Conservation (phyloP, 2,797 vertebrate species). For the Enteromius argenteus region DNA sequence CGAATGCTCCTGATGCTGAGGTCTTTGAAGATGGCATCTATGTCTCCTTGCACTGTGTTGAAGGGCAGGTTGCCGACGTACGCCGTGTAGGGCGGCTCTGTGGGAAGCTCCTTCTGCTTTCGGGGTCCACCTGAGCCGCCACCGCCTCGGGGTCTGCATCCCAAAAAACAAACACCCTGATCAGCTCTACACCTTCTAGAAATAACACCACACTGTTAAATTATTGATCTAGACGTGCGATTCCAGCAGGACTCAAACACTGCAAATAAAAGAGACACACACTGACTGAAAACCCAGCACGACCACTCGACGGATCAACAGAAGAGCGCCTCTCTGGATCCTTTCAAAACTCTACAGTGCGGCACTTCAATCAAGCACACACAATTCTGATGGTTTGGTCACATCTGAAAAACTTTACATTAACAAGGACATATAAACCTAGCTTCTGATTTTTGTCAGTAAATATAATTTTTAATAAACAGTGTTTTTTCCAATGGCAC, state of each 20-base stretch:
- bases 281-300: background rate
- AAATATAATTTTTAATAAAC: no score
- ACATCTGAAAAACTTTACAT: no score
- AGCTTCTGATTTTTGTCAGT: no score
- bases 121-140: constrained; percentile 82
- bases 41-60: constrained; percentile 97
- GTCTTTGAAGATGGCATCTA: constrained; percentile 97
- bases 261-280: background rate
- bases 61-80: constrained; percentile 97
- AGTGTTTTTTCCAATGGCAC: no score
- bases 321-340: no score
- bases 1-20: constrained; percentile 92
- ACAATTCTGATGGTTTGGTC: no score
- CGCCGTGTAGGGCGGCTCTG: constrained; percentile 96
- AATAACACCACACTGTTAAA: background rate
- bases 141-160: constrained; percentile 65
- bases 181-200: background rate
- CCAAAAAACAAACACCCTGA: constrained; percentile 20
- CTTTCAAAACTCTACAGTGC: no score
- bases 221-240: background rate
- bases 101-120: constrained; percentile 95
- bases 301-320: no score
- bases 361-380: background rate
- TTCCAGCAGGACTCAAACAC: no score
- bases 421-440: no score